Percentiles rank a stretch among this genome's conserved stretches.
Conservation (phyloP, 1,140 invertebrate species). For the Drosophila persimilis region DNA sequence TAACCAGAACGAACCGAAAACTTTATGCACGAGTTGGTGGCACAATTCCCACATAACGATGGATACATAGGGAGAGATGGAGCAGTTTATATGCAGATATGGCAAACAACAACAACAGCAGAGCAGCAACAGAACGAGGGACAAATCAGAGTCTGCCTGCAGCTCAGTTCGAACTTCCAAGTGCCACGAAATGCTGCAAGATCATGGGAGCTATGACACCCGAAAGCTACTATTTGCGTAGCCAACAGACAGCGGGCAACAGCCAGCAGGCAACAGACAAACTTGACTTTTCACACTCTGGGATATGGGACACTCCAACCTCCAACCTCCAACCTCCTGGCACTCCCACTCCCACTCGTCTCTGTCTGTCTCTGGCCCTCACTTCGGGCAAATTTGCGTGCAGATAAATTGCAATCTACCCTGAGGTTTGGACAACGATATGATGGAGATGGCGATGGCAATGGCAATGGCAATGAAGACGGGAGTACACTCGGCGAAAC, state of each 20-base stretch:
- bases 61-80: too few relatives aligned
- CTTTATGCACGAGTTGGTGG: conserved; percentile 61
- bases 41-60: conserved; percentile 23
- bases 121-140: conserved; percentile 23
- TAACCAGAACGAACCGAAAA: conserved; percentile 33
- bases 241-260: conserved; percentile 17
- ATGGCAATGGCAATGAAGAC: too few relatives aligned
- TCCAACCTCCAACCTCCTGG: not conserved
- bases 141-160: conserved; percentile 31
- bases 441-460: not conserved
- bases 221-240: conserved; percentile 64
- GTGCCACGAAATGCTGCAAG: conserved; percentile 51
- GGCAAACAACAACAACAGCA: conserved; percentile 10
- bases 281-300: conserved; percentile 71
- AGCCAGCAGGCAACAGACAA: conserved; percentile 50
- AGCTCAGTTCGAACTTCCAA: conserved; percentile 11
- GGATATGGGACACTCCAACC: not conserved
- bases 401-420: conserved; percentile 73
- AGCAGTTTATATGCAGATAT: conserved; percentile 18
- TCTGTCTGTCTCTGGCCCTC: conserved; percentile 7
- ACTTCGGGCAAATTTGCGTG: conserved; percentile 66
- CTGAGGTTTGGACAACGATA: conserved; percentile 31
- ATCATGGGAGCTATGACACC: conserved; percentile 61
- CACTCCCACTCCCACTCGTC: not conserved
- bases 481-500: conserved; percentile 18